Base-by-base conservation (phyloP, 1,140 invertebrate species). In the Andricus grossulariae region DNA sequence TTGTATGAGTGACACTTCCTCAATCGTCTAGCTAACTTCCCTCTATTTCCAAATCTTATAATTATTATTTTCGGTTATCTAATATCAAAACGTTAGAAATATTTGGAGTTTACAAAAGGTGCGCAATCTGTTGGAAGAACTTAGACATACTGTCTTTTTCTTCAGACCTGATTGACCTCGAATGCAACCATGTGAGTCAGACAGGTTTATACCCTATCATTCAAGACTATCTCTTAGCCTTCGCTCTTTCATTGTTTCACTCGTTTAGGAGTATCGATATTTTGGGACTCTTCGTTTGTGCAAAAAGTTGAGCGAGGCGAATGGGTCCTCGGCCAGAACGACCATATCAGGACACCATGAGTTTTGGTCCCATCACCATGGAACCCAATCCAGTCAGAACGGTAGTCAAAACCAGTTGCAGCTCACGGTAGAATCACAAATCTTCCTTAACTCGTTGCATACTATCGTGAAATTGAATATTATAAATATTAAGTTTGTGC, bases 221-320 rank as follows among this genome's bases (percentile, higher is more conserved):
- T 89, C 87, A 89, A 77, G 79, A 88, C 80, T 83, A 72, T 84
- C 78, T 78, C 74, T 84, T 75, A 45, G 73, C 75, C 81, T 76
- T 74, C 80, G 39, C 79, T 88, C 85, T 87, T 88, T 87, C 86
- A 88, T 90, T 89, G 87, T 88, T 88, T 87, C 82, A 81, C 77
- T 85, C 82, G 82, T 86, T 86, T 84, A 78, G 78, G 75, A 76
- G 82, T 84, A 87, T 88, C 82, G 82, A 79, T 77, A 83, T 86
- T 85, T 86, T 74, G 81, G 76, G 45, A 73, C 80, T 79, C 79
- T 78, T 82, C 73, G 73, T 71, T 73, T 60, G 50, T 74, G 73
- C 83, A 88, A 86, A 90, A 88, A 88, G 82, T 86, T 85, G 82
- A 85, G 82, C 81, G 83, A 83, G 75, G 75, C 82, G 82, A 86